Percentiles rank a stretch among this genome's conserved stretches.
These are phyloP conservation scores for Callipepla squamata DNA, from an alignment of 2,113 vertebrate species.

Conservation along the genomic window DNA sequence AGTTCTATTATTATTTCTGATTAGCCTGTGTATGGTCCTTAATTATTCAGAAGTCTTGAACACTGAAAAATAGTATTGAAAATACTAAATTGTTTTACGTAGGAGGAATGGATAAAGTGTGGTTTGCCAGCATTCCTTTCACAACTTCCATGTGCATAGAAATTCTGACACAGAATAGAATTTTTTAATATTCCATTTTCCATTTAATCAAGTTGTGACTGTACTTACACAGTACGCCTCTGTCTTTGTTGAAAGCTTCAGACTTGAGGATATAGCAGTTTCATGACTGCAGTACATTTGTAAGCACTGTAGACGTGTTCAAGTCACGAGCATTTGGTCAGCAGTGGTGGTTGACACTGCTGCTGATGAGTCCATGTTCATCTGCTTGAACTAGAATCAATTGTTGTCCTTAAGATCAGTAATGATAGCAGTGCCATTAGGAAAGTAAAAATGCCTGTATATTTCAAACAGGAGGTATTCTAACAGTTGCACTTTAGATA, in stretches of 20 bases:
- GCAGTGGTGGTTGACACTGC: not conserved
- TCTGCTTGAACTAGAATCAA: not conserved
- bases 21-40: rapidly evolving
- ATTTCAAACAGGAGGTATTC: not conserved
- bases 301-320: not conserved
- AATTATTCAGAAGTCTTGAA: not conserved
- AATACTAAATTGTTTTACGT: not conserved
- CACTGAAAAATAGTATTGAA: not conserved
- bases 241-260: not conserved
- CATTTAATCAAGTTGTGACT: not conserved
- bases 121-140: not conserved
- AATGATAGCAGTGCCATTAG: not conserved
- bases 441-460: not conserved
- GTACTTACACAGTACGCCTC: not conserved
- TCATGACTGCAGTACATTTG: not conserved
- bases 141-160: not conserved
- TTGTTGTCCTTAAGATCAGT: not conserved
- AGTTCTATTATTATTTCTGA: not conserved
- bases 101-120: not conserved
- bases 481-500: not conserved
- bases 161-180: not conserved
- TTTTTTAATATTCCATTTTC: not conserved
- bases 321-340: not conserved
- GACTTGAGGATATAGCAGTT: not conserved
- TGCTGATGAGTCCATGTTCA: not conserved